Evolutionary conservation across 2,888 invertebrate species (phyloP).

Genomic region (Ommatoiulus sabulosus): DNA sequence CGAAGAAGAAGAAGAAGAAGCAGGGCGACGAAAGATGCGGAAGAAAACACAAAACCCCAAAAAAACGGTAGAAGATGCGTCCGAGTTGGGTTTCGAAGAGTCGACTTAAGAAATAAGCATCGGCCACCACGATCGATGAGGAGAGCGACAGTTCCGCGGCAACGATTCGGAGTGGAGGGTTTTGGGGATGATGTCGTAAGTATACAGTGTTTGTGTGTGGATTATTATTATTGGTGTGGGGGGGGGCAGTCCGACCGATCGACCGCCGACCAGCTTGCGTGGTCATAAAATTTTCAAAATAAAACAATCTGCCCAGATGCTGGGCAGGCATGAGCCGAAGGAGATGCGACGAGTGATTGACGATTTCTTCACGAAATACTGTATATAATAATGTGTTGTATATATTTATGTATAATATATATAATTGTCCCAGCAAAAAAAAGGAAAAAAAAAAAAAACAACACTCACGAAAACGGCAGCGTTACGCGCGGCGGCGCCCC

Average conservation of each 20-base stretch:
- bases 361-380: constrained; percentile 53
- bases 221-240: not conserved
- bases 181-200: not conserved
- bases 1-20: not conserved
- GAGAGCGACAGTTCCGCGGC: constrained; percentile 7
- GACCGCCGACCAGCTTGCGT: not conserved
- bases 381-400: constrained; percentile 47
- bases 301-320: constrained; percentile 48
- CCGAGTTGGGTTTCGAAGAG: not conserved
- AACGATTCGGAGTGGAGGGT: not conserved
- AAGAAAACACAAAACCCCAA: too few relatives aligned
- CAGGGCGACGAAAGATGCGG: not conserved
- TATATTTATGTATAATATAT: constrained; percentile 26
- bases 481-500: not conserved
- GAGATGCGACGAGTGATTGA: constrained; percentile 29
- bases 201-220: constrained; percentile 25
- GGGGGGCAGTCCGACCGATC: not conserved
- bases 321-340: constrained; percentile 45
- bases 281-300: constrained; percentile 35
- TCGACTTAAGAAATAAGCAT: not conserved
- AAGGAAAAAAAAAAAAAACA: not conserved
- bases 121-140: not conserved
- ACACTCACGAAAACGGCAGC: not conserved
- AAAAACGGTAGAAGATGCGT: not conserved
- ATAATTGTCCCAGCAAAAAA: constrained; percentile 28